Percentiles rank a stretch among this genome's conserved stretches.
These are phyloP conservation scores for Drosophila saltans DNA, from an alignment of 1,140 invertebrate species.

Conservation along the genomic window DNA sequence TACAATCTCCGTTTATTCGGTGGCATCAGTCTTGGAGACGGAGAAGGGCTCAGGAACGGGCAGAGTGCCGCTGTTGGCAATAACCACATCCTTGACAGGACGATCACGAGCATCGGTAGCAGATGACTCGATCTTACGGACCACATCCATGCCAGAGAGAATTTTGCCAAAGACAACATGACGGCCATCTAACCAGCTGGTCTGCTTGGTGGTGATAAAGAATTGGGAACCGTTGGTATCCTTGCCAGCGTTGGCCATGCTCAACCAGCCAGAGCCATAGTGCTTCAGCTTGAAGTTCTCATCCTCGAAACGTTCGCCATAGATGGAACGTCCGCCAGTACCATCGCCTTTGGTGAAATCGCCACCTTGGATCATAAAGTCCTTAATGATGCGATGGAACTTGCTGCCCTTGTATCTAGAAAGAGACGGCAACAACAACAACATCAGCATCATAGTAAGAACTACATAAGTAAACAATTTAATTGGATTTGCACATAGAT, in stretches of 20 bases:
- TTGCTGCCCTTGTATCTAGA: constrained; percentile 91
- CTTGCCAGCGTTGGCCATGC: constrained; percentile 98
- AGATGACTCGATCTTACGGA: constrained; percentile 92
- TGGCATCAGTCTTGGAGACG: constrained; percentile 92
- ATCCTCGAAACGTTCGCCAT: constrained; percentile 96
- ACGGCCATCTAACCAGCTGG: constrained; percentile 97
- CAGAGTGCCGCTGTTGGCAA: constrained; percentile 89
- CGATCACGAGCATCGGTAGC: constrained; percentile 90
- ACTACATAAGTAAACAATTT: constrained; percentile 35
- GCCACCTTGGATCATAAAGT: constrained; percentile 98
- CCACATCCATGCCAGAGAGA: constrained; percentile 86
- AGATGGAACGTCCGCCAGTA: constrained; percentile 96
- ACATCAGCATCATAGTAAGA: background rate
- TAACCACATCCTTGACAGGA: constrained; percentile 91
- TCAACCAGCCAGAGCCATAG: constrained; percentile 97
- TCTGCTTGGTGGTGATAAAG: constrained; percentile 96
- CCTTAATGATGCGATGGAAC: constrained; percentile 96
- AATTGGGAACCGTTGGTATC: constrained; percentile 99
- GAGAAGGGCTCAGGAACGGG: constrained; percentile 89
- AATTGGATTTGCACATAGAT: constrained; percentile 30
- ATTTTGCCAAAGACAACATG: constrained; percentile 99
- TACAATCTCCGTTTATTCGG: constrained; percentile 84
- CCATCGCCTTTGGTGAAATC: constrained; percentile 97
- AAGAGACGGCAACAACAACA: constrained; percentile 17
- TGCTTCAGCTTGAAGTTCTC: constrained; percentile 99